Conservation (phyloP, 1,140 invertebrate genomes). For the Liolophura sinensis region DNA sequence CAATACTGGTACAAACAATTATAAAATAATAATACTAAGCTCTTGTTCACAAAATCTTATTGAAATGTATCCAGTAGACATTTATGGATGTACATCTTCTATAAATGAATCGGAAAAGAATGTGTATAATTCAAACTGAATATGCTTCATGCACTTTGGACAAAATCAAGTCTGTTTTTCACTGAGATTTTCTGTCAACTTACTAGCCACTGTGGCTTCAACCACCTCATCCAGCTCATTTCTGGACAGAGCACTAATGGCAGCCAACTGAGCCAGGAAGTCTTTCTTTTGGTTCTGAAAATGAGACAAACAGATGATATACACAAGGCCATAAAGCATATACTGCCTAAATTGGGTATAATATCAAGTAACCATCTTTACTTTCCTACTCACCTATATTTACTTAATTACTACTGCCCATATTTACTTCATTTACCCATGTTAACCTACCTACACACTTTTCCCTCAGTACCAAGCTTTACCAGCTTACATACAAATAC, state of each 20-base stretch:
- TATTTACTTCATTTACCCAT: background rate
- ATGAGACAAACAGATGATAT: slow-evolving; percentile 1
- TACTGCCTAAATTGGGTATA: background rate
- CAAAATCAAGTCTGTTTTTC: background rate
- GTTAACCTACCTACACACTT: background rate
- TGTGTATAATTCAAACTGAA: background rate
- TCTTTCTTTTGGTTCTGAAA: slow-evolving; percentile 40
- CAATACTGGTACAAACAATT: slow-evolving; percentile 2
- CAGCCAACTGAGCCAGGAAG: slow-evolving; percentile 44
- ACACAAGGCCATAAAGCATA: background rate
- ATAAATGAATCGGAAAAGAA: background rate
- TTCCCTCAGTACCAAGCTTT: background rate
- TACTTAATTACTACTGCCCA: too few relatives aligned
- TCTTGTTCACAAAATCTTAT: background rate
- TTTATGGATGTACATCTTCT: slow-evolving; percentile 2
- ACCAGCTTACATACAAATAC: too few relatives aligned
- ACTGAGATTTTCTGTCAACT: slow-evolving; percentile 9
- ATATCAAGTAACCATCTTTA: too few relatives aligned
- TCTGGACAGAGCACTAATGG: slow-evolving; percentile 42
- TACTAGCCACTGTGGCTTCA: slow-evolving; percentile 34
- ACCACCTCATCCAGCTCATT: slow-evolving; percentile 39
- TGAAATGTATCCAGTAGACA: slow-evolving; percentile 6
- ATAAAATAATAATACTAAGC: background rate
- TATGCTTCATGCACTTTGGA: background rate
- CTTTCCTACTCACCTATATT: too few relatives aligned